Evolutionary conservation across 1,140 invertebrate genomes (phyloP).

Genomic region (Leptinotarsa lineolata): DNA sequence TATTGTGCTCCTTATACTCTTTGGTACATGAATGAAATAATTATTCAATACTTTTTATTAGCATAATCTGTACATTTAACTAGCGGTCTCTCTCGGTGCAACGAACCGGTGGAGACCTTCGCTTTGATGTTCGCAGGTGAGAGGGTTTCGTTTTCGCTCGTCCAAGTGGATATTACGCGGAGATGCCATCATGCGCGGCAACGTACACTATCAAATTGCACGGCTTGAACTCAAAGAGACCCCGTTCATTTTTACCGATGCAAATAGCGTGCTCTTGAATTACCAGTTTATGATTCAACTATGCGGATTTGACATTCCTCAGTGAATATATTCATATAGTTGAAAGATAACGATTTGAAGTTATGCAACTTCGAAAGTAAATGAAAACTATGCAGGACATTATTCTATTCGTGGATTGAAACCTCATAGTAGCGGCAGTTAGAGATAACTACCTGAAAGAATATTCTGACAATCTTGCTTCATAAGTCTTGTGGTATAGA

Average conservation of each 20-base stretch:
- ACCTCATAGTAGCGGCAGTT: neutral
- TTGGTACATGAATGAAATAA: too few species aligned
- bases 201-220: conserved; percentile 28
- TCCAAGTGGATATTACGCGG: neutral
- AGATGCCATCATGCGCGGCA: conserved; percentile 27
- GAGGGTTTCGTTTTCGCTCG: conserved; percentile 9
- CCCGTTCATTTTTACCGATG: conserved; percentile 15
- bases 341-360: too few species aligned
- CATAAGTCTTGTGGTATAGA: neutral
- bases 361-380: neutral
- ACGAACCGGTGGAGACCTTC: neutral
- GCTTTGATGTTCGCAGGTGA: conserved; percentile 3
- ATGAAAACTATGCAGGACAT: neutral
- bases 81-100: neutral
- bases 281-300: conserved; percentile 17
- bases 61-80: too few species aligned
- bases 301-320: conserved; percentile 9
- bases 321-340: too few species aligned
- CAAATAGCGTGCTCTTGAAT: neutral
- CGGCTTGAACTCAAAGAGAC: conserved; percentile 22
- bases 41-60: too few species aligned
- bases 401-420: neutral
- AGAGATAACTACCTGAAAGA: neutral
- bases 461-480: neutral
- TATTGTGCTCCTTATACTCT: too few species aligned